phyloP scores from a whole-genome alignment of 2,888 invertebrate genomes.

The Thereva nobilitata region DNA sequence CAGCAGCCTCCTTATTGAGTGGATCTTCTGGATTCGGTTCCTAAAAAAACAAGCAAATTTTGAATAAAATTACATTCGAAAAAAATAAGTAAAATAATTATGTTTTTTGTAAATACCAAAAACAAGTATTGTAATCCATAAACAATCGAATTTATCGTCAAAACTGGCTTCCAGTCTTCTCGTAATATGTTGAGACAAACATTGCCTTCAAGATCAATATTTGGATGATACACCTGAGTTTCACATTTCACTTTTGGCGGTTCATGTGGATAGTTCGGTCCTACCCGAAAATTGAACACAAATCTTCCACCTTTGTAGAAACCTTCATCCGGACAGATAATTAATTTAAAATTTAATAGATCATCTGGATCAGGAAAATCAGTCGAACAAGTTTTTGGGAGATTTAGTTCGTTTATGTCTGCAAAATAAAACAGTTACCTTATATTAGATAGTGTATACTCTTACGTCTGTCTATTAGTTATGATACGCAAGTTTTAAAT shows the following conservation, averaged over 20 bases:
- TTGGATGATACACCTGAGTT: slow-evolving; percentile 96
- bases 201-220: slow-evolving; percentile 97
- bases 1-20: slow-evolving; percentile 96
- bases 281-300: slow-evolving; percentile 88
- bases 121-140: slow-evolving; percentile 97
- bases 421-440: slow-evolving; percentile 61
- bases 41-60: slow-evolving; percentile 59
- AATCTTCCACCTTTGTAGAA: slow-evolving; percentile 94
- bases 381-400: slow-evolving; percentile 94
- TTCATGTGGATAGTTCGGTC: slow-evolving; percentile 97
- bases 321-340: slow-evolving; percentile 96
- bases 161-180: slow-evolving; percentile 99
- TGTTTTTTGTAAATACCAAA: slow-evolving; percentile 64
- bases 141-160: slow-evolving; percentile 96
- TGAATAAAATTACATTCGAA: neutral
- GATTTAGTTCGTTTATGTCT: slow-evolving; percentile 97
- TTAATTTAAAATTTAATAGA: slow-evolving; percentile 91
- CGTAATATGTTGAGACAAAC: slow-evolving; percentile 96
- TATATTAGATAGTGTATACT: neutral
- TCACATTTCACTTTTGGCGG: slow-evolving; percentile 99
- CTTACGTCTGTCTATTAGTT: neutral
- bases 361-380: slow-evolving; percentile 97
- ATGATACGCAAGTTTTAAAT: neutral
- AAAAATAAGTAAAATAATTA: neutral
- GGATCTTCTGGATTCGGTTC: slow-evolving; percentile 99